phyloP scores from a whole-genome alignment of 2,888 invertebrate species.

The Hesperia comma region DNA sequence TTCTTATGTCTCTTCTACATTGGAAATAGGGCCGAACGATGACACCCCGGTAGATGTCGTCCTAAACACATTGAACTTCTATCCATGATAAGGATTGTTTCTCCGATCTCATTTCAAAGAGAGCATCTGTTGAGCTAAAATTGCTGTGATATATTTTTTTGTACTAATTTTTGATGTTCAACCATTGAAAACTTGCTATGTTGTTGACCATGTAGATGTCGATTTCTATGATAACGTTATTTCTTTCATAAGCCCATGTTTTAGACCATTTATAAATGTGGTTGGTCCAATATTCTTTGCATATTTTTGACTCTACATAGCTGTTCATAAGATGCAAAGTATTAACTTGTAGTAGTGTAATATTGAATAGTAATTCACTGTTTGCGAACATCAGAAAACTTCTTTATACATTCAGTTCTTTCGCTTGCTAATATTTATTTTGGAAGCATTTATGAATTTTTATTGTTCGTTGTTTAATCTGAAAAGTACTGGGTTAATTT shows the following conservation, averaged over 20 bases:
- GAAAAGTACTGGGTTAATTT: background rate
- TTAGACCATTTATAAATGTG: conserved; percentile 55
- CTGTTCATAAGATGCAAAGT: conserved; percentile 4
- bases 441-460: conserved; percentile 30
- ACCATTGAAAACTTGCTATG: conserved; percentile 58
- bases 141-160: conserved; percentile 83
- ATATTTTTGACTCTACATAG: conserved; percentile 8
- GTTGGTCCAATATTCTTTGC: conserved; percentile 61
- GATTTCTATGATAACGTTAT: conserved; percentile 57
- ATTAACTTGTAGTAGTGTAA: background rate
- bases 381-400: conserved; percentile 10
- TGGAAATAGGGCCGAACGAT: conserved; percentile 16
- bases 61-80: conserved; percentile 39
- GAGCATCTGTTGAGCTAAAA: conserved; percentile 71
- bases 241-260: conserved; percentile 55
- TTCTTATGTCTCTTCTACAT: conserved; percentile 38
- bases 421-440: conserved; percentile 29
- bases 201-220: conserved; percentile 58
- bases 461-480: conserved; percentile 17
- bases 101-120: conserved; percentile 52
- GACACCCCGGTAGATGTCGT: conserved; percentile 19
- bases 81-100: conserved; percentile 52
- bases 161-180: conserved; percentile 70
- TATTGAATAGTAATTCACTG: background rate
- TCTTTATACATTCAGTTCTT: conserved; percentile 25